Base-by-base conservation (phyloP, 30 jellyfish, hydroid and myxozoan species). In the Hydractinia echinata region DNA sequence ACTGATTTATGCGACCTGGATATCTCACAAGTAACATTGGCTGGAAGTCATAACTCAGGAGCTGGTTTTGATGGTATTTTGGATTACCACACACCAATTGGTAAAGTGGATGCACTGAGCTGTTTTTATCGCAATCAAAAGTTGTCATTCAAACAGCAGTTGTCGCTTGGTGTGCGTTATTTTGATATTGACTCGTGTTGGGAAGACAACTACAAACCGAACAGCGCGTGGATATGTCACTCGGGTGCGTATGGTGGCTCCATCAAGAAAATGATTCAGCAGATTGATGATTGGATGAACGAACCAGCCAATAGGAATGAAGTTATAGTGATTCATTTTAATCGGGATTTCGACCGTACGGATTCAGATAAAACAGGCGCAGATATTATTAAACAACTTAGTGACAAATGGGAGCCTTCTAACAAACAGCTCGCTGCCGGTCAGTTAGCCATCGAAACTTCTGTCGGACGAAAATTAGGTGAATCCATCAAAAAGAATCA, bases 181-280 rank as follows among this genome's bases (percentile, higher is more conserved):
- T 79, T 90, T 58, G 97, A 90, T 83, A 83, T 89, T 58, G 96
- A 89, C 74, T 64, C 88, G 15, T 89, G 96, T 66, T 89, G 96
- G 96, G 86, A 89, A 8, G 68, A 66, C 18, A 11, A 61, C 53
- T 62, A 67, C 73, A 61, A 62, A 79, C 69, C 82, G 86, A 54
- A 81, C 53, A 51, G 83, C 14, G 83, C 96, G 9, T 89, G 92
- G 83, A 81, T 91, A 10, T 89, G 96, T 79, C 95, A 89, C 61
- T 16, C 61, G 66, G 88, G 69, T 8, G 96, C 96, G 5, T 89
- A 83, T 66, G 96, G 92, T 4, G 96, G 96, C n/a, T 39, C 95
- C 4, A 84, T 89, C 15, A 14, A 76, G 16, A 80, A 79, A 55
- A 55, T 89, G 54, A 53, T 89, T 18, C 70, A 61, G 4, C 96